Evolutionary conservation across 1,140 invertebrate species (phyloP), one percentile per base, ranked within the genome.

Genomic region (Aphis craccivora): DNA sequence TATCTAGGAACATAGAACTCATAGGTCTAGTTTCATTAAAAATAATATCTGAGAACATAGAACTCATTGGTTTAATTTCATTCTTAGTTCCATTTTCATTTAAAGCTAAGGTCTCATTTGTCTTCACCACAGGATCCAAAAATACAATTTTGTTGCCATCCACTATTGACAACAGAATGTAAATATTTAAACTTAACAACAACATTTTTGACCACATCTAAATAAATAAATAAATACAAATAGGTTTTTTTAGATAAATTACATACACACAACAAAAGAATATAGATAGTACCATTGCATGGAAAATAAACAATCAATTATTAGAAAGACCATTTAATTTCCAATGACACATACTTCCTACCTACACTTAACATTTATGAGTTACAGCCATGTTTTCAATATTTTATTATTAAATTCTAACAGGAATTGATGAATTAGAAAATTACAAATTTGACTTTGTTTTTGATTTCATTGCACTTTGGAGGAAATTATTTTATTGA

Each of bases 151-250:
- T 90, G 30, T 6, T 37, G 5, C 89, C 30, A 43, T 60, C 37
- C 37, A 43, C 89, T 60, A 60, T 43, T 60, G 55, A 25, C 23
- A 90, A 2, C 5, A 90, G 14, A 60, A 90, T 40, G 11, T 67
- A 60, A 43, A 67, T 40, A 60, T 43, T 67, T 30, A 67, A 40
- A n/a, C 25, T 43, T 25, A 37, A 60, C 53, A 43, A 18, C 53
- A 67, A n/a, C 53, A 43, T 90, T n/a, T 67, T 67, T 14, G 89
- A 18, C 53, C 89, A 43, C 89, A 90, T 90, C 89, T 90, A 40
- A 60, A 90, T 35, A 45, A 8, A 84, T 23, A 84, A 7, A 88
- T 20, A 51, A n/a, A 51, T 20, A 88, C 30, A 51, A 45, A 8
- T 30, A 30, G 25, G 25, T 43, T 43, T 23, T 86, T 45, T 45